Evolutionary conservation across 2,888 invertebrate genomes (phyloP), one percentile per base, ranked within the genome.

Genomic region (Lypha dubia): DNA sequence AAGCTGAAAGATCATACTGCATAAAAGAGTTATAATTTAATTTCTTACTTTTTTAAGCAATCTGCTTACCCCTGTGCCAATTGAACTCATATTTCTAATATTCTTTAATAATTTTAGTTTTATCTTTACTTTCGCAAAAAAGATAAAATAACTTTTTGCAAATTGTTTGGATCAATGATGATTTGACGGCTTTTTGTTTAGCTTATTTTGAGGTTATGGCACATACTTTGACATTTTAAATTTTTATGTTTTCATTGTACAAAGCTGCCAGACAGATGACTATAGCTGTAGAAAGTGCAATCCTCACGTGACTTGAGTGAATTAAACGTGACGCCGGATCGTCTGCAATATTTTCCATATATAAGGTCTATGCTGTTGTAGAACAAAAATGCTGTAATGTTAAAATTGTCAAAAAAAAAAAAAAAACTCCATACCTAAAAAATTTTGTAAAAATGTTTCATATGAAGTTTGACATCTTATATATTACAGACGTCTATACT

Each of bases 1-100:
- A 98, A n/a, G 99, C 99, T 83, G 99, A 99, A 89, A 99, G 94
- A 95, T 99, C 99, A 92, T 99, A 99, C 98, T 98, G 73, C 94
- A 94, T 87, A 83, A 86, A 65, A 60, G n/a, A 32, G 20, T 35
- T 62, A 22, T n/a, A 38, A 22, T 7, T 5, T 49, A 0, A 20
- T 28, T 22, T 9, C 11, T 13, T 5, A 11, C 0, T 68, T 41
- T 7, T 35, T 49, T 51, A 7, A 17, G 15, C 28, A 46, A 63
- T 35, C 65, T 91, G 95, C 95, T 95, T 95, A 97, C 97, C 88
- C 98, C 98, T 86, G 98, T 98, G 88, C 98, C 98, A 91, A 98
- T 98, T 32, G 98, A 98, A 95, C 98, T 98, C 98, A 98, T 98
- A n/a, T n/a, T n/a, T n/a, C n/a, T n/a, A n/a, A n/a, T n/a, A n/a